These are phyloP conservation scores for rabbit (Oryctolagus cuniculus) DNA, from an alignment of 2,113 vertebrate genomes.

Conservation along the genomic window mOryCun1.1 NC_091439.1:107553501-107554000, in stretches of 20 bases:
- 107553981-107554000: no score
- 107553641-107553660: background rate
- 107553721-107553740: background rate
- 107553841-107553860: conserved; percentile 42
- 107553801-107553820: background rate
- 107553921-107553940: background rate
- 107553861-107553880: background rate
- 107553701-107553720: background rate
- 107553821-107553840: background rate
- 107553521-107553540: conserved; percentile 41
- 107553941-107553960: no score
- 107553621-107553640: conserved; percentile 29
- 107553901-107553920: background rate
- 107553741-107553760: background rate
- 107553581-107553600: conserved; percentile 41
- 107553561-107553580: background rate
- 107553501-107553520: conserved; percentile 33
- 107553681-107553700: conserved; percentile 36
- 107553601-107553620: conserved; percentile 36
- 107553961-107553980: no score
- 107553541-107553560: background rate
- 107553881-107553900: conserved; percentile 51
- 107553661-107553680: background rate
- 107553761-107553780: background rate
- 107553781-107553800: background rate